Evolutionary conservation across 2,888 invertebrate genomes (phyloP), one percentile per base, ranked within the genome.

Genomic region (Drosophila atroscutellata): DNA sequence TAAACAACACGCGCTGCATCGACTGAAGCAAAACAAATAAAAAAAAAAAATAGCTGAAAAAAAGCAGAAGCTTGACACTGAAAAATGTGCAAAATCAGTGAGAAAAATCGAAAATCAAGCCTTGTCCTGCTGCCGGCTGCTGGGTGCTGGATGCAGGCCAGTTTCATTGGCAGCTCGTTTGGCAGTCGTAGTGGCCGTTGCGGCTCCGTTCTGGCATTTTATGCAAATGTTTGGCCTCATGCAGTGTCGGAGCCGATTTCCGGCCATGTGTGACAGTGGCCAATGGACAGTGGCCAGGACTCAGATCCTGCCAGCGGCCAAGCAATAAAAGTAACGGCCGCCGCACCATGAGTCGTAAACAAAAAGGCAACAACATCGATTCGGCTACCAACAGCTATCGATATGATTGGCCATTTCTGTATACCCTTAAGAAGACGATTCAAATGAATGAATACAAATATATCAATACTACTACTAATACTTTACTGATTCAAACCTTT

Each of bases 151-250:
- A 24, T 49, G 28, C 45, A n/a, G 37, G 39, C 28, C 54, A 37
- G 45, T 15, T 24, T 39, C 56, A 39, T 61, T 50, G 62, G 58
- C 55, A 20, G 59, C 77, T 65, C 42, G 66, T 61, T 57, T 66
- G 77, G 51, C 73, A 49, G 59, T 42, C 42, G 42, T 37, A 51
- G 66, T 36, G 65, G 55, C 36, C 67, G 56, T 26, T 56, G 67
- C 58, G 54, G 58, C 63, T 68, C 77, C 69, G 62, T 64, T 68
- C 59, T 75, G 88, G 79, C 89, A 81, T 75, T 85, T 85, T 83
- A 86, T 86, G 86, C 86, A 89, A 89, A 86, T 87, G 90, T 88
- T 83, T 86, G 84, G 84, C 79, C 84, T 70, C 89, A 88, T 86
- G 84, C 84, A 83, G 86, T 79, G 86, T 79, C 86, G 83, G 72